Evolutionary conservation across 2,797 vertebrate genomes (phyloP).

Genomic region (Ispidina picta): DNA sequence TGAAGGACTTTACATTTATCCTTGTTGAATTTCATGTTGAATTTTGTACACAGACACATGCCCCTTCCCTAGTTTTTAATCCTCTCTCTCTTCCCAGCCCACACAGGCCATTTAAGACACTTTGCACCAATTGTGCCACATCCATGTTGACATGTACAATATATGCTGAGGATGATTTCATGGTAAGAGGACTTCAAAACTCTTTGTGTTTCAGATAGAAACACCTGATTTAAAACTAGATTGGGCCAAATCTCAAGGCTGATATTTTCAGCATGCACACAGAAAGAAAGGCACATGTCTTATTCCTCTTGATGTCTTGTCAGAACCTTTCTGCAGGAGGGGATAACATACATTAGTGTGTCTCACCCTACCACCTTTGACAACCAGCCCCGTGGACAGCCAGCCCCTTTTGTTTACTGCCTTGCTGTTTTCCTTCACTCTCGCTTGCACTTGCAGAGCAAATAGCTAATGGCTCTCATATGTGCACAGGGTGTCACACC

Average conservation of each 20-base stretch:
- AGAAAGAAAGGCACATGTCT: neutral
- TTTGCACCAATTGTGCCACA: neutral
- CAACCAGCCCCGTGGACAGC: accelerated
- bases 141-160: neutral
- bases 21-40: too few species aligned
- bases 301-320: neutral
- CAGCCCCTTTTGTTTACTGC: neutral
- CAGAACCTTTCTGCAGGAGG: neutral
- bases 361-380: neutral
- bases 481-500: neutral
- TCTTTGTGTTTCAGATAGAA: neutral
- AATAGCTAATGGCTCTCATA: conserved; percentile 30
- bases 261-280: neutral
- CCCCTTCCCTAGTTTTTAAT: neutral
- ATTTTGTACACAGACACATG: neutral
- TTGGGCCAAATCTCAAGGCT: neutral
- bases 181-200: neutral
- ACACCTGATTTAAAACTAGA: neutral
- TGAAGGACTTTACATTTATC: too few species aligned
- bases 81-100: neutral
- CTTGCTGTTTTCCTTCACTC: neutral
- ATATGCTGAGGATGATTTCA: neutral
- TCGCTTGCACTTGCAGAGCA: neutral
- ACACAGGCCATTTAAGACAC: neutral
- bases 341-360: neutral